Evolutionary conservation across 2,113 vertebrate genomes (phyloP).

Genomic region (Paraplagusia blochii): DNA sequence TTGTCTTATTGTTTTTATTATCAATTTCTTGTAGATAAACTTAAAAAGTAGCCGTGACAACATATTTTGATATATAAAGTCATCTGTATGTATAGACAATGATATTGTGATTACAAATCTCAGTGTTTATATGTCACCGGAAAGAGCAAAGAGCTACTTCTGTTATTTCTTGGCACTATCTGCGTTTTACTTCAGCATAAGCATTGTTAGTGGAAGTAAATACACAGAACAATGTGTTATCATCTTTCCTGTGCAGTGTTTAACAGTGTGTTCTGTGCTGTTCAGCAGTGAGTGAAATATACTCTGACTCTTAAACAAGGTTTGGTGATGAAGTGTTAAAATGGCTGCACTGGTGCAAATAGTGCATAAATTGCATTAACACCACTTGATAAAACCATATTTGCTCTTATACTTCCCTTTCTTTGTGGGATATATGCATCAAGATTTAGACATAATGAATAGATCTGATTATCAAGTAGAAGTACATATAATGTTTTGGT

Average conservation of each 20-base stretch:
- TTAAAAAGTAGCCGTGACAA: too few relatives aligned
- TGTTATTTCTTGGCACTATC: too few relatives aligned
- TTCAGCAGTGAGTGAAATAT: not conserved
- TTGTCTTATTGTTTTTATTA: too few relatives aligned
- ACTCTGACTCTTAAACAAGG: not conserved
- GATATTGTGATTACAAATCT: too few relatives aligned
- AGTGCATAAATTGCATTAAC: not conserved
- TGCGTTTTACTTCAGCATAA: not conserved
- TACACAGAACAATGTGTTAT: not conserved
- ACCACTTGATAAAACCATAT: not conserved
- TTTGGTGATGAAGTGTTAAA: not conserved
- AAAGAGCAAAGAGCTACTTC: too few relatives aligned
- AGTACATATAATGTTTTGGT: too few relatives aligned
- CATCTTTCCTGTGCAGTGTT: not conserved
- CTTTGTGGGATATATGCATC: not conserved
- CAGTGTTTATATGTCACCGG: not conserved
- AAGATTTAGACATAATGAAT: not conserved
- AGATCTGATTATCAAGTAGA: too few relatives aligned
- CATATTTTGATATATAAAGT: too few relatives aligned
- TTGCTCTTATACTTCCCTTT: not conserved
- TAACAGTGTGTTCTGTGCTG: not conserved
- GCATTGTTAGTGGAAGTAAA: not conserved
- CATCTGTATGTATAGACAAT: too few relatives aligned
- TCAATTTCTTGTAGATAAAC: too few relatives aligned
- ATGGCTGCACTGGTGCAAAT: not conserved